Evolutionary conservation across 2,888 invertebrate species (phyloP).

Genomic region (Nymphalis urticae): DNA sequence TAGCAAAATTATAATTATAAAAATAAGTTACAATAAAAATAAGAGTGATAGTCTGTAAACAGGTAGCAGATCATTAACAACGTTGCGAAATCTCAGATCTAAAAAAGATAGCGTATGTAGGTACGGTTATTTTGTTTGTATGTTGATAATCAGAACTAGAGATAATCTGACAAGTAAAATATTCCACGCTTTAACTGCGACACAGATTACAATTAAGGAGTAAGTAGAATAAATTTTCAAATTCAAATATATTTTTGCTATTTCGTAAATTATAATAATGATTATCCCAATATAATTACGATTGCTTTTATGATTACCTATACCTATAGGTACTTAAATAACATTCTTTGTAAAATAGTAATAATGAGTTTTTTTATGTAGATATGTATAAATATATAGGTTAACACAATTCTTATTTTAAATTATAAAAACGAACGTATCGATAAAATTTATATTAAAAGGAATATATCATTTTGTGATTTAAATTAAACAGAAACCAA

Average conservation of each 20-base stretch:
- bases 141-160: slow-evolving; percentile 67
- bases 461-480: too few relatives aligned
- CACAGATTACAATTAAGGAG: slow-evolving; percentile 48
- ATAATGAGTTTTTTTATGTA: too few relatives aligned
- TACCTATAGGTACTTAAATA: too few relatives aligned
- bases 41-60: background rate
- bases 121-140: slow-evolving; percentile 64
- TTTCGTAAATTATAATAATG: background rate
- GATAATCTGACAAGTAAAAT: slow-evolving; percentile 71
- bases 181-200: slow-evolving; percentile 56
- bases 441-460: too few relatives aligned
- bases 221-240: slow-evolving; percentile 13
- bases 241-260: background rate
- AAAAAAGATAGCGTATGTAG: slow-evolving; percentile 50
- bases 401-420: too few relatives aligned
- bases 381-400: too few relatives aligned
- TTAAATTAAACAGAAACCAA: too few relatives aligned
- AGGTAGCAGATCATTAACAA: slow-evolving; percentile 15
- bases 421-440: too few relatives aligned
- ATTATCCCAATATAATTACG: background rate
- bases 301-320: background rate
- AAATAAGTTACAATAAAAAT: too few relatives aligned
- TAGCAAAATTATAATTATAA: too few relatives aligned
- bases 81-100: slow-evolving; percentile 46
- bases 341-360: too few relatives aligned